Evolutionary conservation across 2,113 vertebrate genomes (phyloP), one percentile per base, ranked within the genome.

Genomic region (Alaudala cheleensis): DNA sequence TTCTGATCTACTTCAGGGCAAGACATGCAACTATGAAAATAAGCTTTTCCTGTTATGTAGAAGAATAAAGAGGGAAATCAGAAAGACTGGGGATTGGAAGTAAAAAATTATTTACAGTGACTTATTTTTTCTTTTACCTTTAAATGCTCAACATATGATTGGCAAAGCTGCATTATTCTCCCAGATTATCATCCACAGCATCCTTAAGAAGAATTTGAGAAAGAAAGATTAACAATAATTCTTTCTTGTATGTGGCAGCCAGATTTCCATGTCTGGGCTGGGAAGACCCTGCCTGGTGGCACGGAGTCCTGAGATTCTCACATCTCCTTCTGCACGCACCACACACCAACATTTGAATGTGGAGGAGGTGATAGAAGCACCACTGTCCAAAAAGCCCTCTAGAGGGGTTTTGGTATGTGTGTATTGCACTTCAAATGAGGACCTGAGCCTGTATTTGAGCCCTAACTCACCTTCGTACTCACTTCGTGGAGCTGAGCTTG

Each of bases 1-100:
- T 93, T 88, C 81, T 95, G 81, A 88, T 96, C 76, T 88, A 73
- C 66, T 91, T 96, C 77, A 84, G 76, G 66, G 72, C 44, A 95
- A 96, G 90, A 45, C 88, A 92, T 73, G 50, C 31, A 88, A 92
- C 72, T 93, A 83, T 16, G 51, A 94, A 92, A 93, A 94, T 74
- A 92, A 87, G 61, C 20, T 93, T 93, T 90, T 94, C 69, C 82
- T 92, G 64, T 81, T 83, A n/a, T 26, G 34, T 47, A 65, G 51
- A 61, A 72, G 54, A 90, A 72, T n/a, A 84, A 95, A 84, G 25
- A n/a, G 65, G 61, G 2, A 5, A 88, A 81, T 74, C 40, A 78
- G 80, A 77, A 72, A 26, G 45, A n/a, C 6, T 53, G 10, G 7
- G 9, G 11, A 45, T 29, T 65, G 31, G 85, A 92, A 94, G 9